Evolutionary conservation across 2,113 vertebrate genomes (phyloP), one percentile per base, ranked within the genome.

Genomic region (Prunella fulvescens): DNA sequence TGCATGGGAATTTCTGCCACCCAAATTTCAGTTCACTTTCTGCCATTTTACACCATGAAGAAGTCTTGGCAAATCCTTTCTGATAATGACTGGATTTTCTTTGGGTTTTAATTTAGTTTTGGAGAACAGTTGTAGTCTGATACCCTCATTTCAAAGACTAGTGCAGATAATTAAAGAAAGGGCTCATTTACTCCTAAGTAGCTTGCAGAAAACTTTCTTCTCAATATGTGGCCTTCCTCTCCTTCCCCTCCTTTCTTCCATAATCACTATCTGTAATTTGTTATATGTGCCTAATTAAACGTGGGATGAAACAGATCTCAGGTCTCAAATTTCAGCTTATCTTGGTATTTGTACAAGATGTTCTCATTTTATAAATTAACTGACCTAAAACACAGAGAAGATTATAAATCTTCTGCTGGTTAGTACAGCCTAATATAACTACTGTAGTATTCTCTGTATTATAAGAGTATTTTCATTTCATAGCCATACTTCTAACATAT

Each of bases 121-220:
- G 58, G 45, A 58, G 45, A 88, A 70, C 62, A 86, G 80, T 24
- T 80, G 14, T 70, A 95, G 78, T 77, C 74, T 94, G 70, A 92
- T 14, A 84, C 22, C 42, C 61, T 94, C 39, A 78, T 83, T 93
- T 90, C 90, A 92, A 92, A 85, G 71, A 90, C 67, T 51, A 70
- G 45, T 65, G 67, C 35, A 70, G 91, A 95, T 91, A 92, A 93
- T 97, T 95, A 94, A 94, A 94, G 84, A 88, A 96, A 94, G 39
- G 79, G 91, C 74, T 96, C 92, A 91, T 95, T 97, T 96, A 95
- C n/a, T 94, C 62, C 15, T 69, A 73, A 94, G 85, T 70, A 95
- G 81, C 78, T 92, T 61, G 45, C 86, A 90, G 83, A 61, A 95
- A 94, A 91, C 78, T 95, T 95, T 62, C 62, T 91, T 91, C 76